Percentiles rank a stretch among this genome's conserved stretches.
phyloP scores from a whole-genome alignment of 2,113 vertebrate species.

The Pipra filicauda region DNA sequence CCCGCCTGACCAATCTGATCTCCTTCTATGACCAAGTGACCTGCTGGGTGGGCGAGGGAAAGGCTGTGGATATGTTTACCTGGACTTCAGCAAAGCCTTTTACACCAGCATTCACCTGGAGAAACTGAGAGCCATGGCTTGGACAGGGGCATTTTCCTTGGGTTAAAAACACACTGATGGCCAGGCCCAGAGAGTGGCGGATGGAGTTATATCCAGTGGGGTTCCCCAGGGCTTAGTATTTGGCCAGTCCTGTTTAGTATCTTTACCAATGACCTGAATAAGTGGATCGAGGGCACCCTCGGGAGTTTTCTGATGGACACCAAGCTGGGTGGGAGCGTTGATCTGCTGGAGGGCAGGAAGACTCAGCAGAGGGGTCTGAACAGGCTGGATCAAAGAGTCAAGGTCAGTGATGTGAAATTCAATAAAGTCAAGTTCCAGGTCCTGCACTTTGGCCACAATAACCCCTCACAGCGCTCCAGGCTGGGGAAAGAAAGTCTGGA shows the following conservation, averaged over 20 bases:
- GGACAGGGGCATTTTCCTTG: too few species aligned
- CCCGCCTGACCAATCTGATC: neutral
- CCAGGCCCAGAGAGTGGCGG: neutral
- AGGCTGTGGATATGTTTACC: neutral
- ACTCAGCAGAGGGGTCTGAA: neutral
- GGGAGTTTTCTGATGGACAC: neutral
- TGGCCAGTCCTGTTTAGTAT: neutral
- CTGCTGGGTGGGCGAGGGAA: neutral
- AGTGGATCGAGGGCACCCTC: neutral
- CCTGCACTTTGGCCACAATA: neutral
- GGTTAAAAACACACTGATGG: neutral
- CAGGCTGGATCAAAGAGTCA: neutral
- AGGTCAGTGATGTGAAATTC: neutral
- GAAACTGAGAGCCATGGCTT: neutral
- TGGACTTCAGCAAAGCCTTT: neutral
- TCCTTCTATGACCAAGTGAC: neutral
- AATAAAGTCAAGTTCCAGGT: neutral
- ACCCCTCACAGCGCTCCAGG: neutral
- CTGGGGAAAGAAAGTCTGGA: neutral
- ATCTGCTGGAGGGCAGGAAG: neutral
- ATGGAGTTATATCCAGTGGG: neutral
- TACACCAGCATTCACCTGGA: neutral
- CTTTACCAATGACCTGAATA: neutral
- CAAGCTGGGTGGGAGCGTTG: neutral
- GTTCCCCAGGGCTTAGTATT: neutral